These are phyloP conservation scores for Diorhabda carinulata DNA, from an alignment of 1,140 invertebrate species.

Conservation along the genomic window DNA sequence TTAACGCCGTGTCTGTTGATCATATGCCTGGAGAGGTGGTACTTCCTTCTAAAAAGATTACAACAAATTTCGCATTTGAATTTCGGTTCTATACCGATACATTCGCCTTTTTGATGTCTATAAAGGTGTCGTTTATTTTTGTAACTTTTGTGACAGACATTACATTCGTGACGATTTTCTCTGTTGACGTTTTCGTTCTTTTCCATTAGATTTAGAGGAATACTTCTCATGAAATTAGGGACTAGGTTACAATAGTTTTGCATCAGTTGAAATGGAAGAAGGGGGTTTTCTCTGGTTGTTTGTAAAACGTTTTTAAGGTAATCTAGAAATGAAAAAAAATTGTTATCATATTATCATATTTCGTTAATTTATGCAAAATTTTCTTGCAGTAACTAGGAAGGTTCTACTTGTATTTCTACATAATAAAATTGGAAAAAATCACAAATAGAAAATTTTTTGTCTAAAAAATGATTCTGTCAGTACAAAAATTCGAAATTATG, in stretches of 20 bases:
- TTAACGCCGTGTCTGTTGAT: conserved; percentile 49
- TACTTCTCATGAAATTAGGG: not conserved
- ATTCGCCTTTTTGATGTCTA: conserved; percentile 57
- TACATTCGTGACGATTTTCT: conserved; percentile 39
- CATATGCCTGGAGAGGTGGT: conserved; percentile 58
- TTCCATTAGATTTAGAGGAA: not conserved
- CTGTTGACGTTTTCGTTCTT: conserved; percentile 17
- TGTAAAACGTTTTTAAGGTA: conserved; percentile 7
- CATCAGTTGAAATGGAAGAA: conserved; percentile 7
- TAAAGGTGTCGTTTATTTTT: conserved; percentile 52
- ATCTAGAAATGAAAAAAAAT: not conserved
- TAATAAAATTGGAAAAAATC: too few relatives aligned
- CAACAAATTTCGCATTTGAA: conserved; percentile 63
- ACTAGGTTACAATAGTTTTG: not conserved
- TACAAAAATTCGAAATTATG: too few relatives aligned
- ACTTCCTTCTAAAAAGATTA: conserved; percentile 57
- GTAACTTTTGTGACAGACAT: conserved; percentile 51
- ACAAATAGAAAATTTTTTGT: too few relatives aligned
- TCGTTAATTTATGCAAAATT: too few relatives aligned
- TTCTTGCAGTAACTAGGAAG: too few relatives aligned
- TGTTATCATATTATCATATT: too few relatives aligned
- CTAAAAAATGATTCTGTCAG: too few relatives aligned
- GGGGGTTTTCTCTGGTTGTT: conserved; percentile 21
- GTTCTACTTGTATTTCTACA: too few relatives aligned
- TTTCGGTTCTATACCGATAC: conserved; percentile 61